Conservation (phyloP, 2,888 invertebrate species). For the Adelognathus sp. region DNA sequence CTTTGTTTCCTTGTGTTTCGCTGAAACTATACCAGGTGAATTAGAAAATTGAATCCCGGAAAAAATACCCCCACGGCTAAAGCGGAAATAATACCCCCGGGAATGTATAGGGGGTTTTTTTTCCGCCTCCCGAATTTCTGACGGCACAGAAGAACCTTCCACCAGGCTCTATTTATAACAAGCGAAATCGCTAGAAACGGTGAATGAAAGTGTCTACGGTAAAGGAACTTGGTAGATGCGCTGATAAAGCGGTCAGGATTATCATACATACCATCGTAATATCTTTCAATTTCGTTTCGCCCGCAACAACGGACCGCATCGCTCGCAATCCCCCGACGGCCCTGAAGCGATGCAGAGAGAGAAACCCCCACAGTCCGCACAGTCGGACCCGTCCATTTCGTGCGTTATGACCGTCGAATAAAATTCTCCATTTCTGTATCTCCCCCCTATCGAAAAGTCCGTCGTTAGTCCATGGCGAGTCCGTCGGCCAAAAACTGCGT, state of each 20-base stretch:
- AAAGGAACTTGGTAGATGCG: not conserved
- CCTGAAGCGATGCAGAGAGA: not conserved
- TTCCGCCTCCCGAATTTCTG: too few relatives aligned
- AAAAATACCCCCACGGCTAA: too few relatives aligned
- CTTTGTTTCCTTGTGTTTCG: constrained; percentile 98
- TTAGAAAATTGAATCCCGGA: not conserved
- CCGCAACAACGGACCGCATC: not conserved
- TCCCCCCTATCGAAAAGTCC: constrained; percentile 49
- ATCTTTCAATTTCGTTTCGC: constrained; percentile 17
- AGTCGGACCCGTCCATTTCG: constrained; percentile 59
- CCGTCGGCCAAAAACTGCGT: too few relatives aligned
- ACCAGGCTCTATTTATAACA: not conserved
- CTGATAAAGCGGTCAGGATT: not conserved
- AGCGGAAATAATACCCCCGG: too few relatives aligned
- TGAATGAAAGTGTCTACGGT: not conserved
- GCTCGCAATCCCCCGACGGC: not conserved
- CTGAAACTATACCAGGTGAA: constrained; percentile 86
- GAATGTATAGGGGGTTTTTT: too few relatives aligned
- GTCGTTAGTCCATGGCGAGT: constrained; percentile 30
- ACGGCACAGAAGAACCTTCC: not conserved
- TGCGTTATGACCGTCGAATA: constrained; percentile 67
- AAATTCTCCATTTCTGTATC: constrained; percentile 63
- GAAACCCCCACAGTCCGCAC: not conserved
- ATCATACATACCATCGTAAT: not conserved
- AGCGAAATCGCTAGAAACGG: not conserved